Evolutionary conservation across 1,140 invertebrate genomes (phyloP), one percentile per base, ranked within the genome.

Genomic region (Whitmania pigra): DNA sequence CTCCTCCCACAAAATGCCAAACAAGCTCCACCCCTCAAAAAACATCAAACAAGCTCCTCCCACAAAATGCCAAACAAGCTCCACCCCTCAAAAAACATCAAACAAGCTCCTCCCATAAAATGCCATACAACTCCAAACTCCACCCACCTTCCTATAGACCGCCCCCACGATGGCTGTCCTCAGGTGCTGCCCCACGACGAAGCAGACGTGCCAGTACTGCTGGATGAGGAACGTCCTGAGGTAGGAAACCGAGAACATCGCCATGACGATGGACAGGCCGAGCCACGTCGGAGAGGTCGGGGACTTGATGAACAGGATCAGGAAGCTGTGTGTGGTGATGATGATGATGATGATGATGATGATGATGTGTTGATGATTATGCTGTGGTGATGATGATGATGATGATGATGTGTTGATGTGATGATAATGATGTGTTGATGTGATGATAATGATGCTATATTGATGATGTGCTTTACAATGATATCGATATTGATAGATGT

Each of bases 91-190:
- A 60, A 9, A 5, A 5, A 60, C 17, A 6, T n/a, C 22, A 13
- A 63, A 4, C 9, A 2, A 7, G 4, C 49, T 13, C 7, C 2
- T 63, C 31, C 25, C 13, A 63, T 9, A 60, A 60, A n/a, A n/a
- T n/a, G 17, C n/a, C n/a, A 60, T 7, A 60, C 4, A 60, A 60
- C 55, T 17, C 17, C 17, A 63, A 20, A 15, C 2, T 27, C 31
- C 25, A 31, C 69, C 53, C 22, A 73, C 77, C 76, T 83, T 83
- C 57, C 76, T 74, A 74, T 80, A 84, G 22, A 84, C 78, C 5
- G 81, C 76, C 15, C 78, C 74, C 22, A 77, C 82, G 20, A 84
- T 31, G 17, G 78, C 75, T 6, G 80, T 77, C 29, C 78, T 67
- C 15, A 82, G 75, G 22, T 78, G 75, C 73, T 79, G 75, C 36